Evolutionary conservation across 2,113 vertebrate genomes (phyloP).

Genomic region (Calypte anna): DNA sequence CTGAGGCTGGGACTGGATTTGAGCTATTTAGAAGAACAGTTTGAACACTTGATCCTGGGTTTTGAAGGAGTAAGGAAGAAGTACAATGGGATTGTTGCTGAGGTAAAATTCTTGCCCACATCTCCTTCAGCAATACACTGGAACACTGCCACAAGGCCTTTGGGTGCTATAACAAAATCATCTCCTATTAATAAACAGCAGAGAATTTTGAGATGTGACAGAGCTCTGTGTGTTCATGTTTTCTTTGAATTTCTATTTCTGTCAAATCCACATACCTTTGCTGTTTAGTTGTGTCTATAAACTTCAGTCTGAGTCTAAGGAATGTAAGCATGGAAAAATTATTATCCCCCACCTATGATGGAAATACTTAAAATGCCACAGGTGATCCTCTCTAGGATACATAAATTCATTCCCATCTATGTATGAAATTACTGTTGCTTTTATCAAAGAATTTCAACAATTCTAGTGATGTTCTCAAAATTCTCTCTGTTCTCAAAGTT

Average conservation of each 20-base stretch:
- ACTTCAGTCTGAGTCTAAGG: too few relatives aligned
- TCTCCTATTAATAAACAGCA: not conserved
- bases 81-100: not conserved
- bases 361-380: not conserved
- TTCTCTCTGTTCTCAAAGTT: too few relatives aligned
- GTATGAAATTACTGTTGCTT: not conserved
- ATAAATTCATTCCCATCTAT: not conserved
- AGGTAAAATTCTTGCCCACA: not conserved
- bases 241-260: not conserved
- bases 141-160: not conserved
- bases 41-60: not conserved
- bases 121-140: not conserved
- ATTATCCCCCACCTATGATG: not conserved
- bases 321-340: not conserved
- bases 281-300: not conserved
- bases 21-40: not conserved
- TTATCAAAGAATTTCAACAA: not conserved
- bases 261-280: not conserved
- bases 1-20: not conserved
- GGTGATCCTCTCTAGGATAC: not conserved
- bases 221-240: not conserved
- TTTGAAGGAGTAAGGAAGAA: not conserved
- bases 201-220: not conserved
- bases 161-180: not conserved
- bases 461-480: not conserved